Evolutionary conservation across 2,113 vertebrate species (phyloP), one percentile per base, ranked within the genome.

Genomic region (Carassius gibelio): DNA sequence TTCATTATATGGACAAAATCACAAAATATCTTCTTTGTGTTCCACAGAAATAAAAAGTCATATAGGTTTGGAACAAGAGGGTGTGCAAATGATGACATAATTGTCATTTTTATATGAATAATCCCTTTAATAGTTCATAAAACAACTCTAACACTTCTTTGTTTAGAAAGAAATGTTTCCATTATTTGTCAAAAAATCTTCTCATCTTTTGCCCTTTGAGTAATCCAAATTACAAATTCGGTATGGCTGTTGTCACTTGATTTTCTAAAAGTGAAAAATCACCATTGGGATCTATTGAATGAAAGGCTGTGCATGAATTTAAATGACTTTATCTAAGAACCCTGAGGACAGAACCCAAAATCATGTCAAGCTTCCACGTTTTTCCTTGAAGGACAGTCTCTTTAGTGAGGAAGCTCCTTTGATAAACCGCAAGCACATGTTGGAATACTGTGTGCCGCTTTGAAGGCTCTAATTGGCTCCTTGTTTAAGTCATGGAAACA

Each of bases 401-500:
- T 55, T 55, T n/a, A 55, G 17, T 15, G 42, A 36, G 45, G 64
- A 82, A 52, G 64, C 42, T 82, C 64, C 30, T 71, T 82, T 82
- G 45, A 82, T 82, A n/a, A 14, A 71, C 64, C 80, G 6, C 80
- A 82, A 71, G 80, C 80, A 82, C 48, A 82, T 82, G 80, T 64
- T 21, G 10, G 17, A 82, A 55, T 55, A 71, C 26, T 82, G 26
- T 55, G 26, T 82, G 26, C 4, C 4, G 61, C 48, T 66, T 81
- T 81, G 61, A 66, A 66, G 78, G 30, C 59, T 79, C 76, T 81
- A 81, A 81, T 50, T 81, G 78, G 61, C 42, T 81, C 23, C 78
- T 66, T 81, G 76, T 62, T 79, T 79, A 23, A 21, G n/a, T 62
- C 45, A 64, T 50, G 42, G 59, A 50, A 34, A 66, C 78, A 81